Base-by-base conservation (phyloP, 2,113 vertebrate genomes). In the Cryptotis parvus region DNA sequence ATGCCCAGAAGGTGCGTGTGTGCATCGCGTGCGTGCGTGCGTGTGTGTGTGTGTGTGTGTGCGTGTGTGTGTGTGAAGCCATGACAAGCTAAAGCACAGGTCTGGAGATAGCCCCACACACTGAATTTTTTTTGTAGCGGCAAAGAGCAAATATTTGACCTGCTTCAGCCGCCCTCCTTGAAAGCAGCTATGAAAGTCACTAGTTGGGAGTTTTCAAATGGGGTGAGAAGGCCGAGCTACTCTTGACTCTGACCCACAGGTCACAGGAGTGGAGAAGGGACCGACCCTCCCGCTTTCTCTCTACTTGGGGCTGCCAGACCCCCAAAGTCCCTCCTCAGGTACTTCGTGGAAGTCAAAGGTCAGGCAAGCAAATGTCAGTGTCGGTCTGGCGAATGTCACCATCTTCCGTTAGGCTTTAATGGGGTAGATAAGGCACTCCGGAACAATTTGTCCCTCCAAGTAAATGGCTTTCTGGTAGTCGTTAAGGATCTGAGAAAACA, bases 311-410 rank as follows among this genome's bases (percentile, higher is more conserved):
- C 16, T 18, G n/a, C 55, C 10, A 68, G 74, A 9, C 39, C 66
- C 14, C 10, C 2, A 16, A 45, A 37, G 74, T 63, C 24, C 16
- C n/a, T 31, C 31, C 7, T 90, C 26, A 55, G 81, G 49, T 12
- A 58, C 58, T 88, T 94, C 65, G 68, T 63, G 58, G 68, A 88
- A 87, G 86, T 80, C 43, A 65, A 82, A 65, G 81, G 73, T 41
- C 82, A 90, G 65, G 33, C 39, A 35, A 65, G 29, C 87, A 88
- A 94, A 90, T 63, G 75, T 43, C 72, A 91, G 55, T n/a, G 76
- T 61, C 58, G 29, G 37, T 26, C 66, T 84, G 82, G 39, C 69
- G 88, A 92, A 91, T 43, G 74, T 61, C 45, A 49, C 45, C 35
- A 85, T 81, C 35, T 58, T 89, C 24, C 80, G 49, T 27, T 43